A percentile compares a stretch with the other conserved stretches of the same genome.
Conservation (phyloP, 2,113 vertebrate species). For the Entelurus aequoreus region DNA sequence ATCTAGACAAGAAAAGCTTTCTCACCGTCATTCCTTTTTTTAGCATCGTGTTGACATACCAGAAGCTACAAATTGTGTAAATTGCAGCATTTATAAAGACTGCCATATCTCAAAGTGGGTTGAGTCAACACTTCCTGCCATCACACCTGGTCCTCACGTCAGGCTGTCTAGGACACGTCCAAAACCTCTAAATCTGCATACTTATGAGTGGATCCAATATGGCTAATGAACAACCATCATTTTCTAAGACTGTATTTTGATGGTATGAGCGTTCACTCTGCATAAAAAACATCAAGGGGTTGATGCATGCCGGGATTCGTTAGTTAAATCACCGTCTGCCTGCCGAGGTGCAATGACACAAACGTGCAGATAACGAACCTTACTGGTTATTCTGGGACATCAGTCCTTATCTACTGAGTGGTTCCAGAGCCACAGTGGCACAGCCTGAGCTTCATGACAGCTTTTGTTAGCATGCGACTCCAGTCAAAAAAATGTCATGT, state of each 20-base stretch:
- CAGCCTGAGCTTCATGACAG: conserved; percentile 30
- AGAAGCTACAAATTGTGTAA: conserved; percentile 13
- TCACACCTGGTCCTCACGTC: conserved; percentile 10
- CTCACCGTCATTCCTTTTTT: conserved; percentile 4
- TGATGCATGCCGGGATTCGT: conserved; percentile 31
- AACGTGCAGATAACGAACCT: conserved; percentile 44
- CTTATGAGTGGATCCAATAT: conserved; percentile 21
- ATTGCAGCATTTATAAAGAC: conserved; percentile 5
- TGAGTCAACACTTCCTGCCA: conserved; percentile 25
- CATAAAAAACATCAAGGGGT: conserved; percentile 15
- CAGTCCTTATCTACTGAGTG: conserved; percentile 41
- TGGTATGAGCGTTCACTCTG: conserved; percentile 4
- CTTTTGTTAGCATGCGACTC: conserved; percentile 26
- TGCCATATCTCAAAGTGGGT: conserved; percentile 17
- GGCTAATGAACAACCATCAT: conserved; percentile 27
- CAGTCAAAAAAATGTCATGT: conserved; percentile 3
- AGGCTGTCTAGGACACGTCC: conserved; percentile 8
- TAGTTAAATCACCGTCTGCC: conserved; percentile 25
- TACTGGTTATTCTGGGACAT: conserved; percentile 28
- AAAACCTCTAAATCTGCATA: conserved; percentile 25
- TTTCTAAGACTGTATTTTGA: conserved; percentile 25
- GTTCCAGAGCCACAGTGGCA: conserved; percentile 45
- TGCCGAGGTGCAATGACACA: conserved; percentile 19
- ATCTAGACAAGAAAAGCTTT: conserved; percentile 16
- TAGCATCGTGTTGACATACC: conserved; percentile 5